These are phyloP conservation scores for Poecilus cupreus DNA, from an alignment of 2,888 invertebrate species.

Conservation along the genomic window DNA sequence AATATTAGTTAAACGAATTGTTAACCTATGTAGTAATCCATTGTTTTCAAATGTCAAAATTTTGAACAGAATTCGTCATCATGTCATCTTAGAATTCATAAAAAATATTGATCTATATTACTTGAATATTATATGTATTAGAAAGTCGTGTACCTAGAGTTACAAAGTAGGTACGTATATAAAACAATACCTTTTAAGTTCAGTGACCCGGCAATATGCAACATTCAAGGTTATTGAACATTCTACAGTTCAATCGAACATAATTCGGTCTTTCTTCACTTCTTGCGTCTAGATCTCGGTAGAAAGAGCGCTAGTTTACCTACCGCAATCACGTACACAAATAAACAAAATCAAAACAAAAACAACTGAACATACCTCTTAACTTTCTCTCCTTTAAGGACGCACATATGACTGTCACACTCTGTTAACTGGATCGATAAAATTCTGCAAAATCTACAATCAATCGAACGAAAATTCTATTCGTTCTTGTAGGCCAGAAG, in stretches of 20 bases:
- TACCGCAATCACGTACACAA: conserved; percentile 35
- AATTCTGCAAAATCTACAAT: conserved; percentile 28
- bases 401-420: conserved; percentile 57
- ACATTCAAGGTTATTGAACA: conserved; percentile 53
- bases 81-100: background rate
- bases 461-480: conserved; percentile 10
- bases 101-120: conserved; percentile 9
- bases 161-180: background rate
- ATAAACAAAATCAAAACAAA: conserved; percentile 48
- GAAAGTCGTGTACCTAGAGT: conserved; percentile 18
- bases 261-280: conserved; percentile 23
- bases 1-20: no score
- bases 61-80: no score
- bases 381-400: conserved; percentile 58
- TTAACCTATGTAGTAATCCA: background rate
- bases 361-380: conserved; percentile 46
- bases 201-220: conserved; percentile 24
- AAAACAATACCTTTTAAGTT: conserved; percentile 44
- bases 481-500: conserved; percentile 6
- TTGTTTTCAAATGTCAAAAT: conserved; percentile 24
- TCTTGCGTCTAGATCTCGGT: conserved; percentile 15
- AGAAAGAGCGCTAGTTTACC: conserved; percentile 17
- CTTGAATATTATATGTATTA: background rate
- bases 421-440: conserved; percentile 49
- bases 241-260: conserved; percentile 41